A percentile compares a stretch with the other conserved stretches of the same genome.
Evolutionary conservation across 1,140 invertebrate genomes (phyloP).

Genomic region (Elysia chlorotica): DNA sequence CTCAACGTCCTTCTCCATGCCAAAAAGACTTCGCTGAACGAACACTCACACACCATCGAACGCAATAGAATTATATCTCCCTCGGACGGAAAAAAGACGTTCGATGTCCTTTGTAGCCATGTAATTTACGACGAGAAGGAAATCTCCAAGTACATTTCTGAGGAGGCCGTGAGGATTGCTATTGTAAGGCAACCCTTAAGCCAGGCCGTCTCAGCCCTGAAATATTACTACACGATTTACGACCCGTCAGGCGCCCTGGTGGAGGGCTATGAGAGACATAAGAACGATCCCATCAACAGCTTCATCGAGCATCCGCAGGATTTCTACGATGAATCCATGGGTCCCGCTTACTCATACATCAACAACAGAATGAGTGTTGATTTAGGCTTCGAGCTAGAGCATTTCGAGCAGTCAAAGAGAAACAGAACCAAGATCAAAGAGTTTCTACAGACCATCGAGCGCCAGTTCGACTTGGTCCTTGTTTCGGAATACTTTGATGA

Average conservation of each 20-base stretch:
- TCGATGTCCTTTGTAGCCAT: slow-evolving; percentile 34
- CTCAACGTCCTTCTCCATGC: slow-evolving; percentile 40
- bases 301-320: not conserved
- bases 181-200: slow-evolving; percentile 32
- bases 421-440: not conserved
- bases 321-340: not conserved
- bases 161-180: slow-evolving; percentile 27
- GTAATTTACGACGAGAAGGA: slow-evolving; percentile 24
- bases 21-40: too few relatives aligned
- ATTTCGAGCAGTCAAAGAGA: not conserved
- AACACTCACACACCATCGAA: slow-evolving; percentile 30
- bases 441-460: slow-evolving; percentile 24
- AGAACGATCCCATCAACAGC: not conserved
- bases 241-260: too few relatives aligned
- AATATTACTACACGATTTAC: too few relatives aligned
- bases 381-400: slow-evolving; percentile 27
- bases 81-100: slow-evolving; percentile 10
- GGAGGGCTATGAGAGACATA: too few relatives aligned
- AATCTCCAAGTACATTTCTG: slow-evolving; percentile 18
- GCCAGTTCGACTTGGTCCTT: slow-evolving; percentile 64
- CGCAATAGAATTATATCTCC: not conserved
- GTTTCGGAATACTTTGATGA: slow-evolving; percentile 66
- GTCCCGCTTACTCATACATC: not conserved
- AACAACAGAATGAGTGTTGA: slow-evolving; percentile 19
- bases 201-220: slow-evolving; percentile 27